Evolutionary conservation across 2,797 vertebrate genomes (phyloP), one percentile per base, ranked within the genome.

Genomic region (Mallotus villosus): DNA sequence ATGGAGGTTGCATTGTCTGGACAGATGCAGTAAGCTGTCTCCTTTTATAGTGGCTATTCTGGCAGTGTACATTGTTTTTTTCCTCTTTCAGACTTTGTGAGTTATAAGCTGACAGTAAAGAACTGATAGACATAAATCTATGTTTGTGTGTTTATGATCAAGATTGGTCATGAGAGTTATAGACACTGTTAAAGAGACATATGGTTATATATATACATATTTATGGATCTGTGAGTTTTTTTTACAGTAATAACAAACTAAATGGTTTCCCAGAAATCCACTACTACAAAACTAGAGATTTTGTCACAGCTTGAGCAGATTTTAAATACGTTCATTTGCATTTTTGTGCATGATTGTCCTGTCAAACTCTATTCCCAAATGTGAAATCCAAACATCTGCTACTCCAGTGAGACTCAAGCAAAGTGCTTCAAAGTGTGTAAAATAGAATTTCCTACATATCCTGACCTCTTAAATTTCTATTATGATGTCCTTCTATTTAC

Each of bases 131-230:
- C 77, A 74, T 70, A 49, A 57, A 61, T 64, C 57, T 19, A 71
- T n/a, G 61, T 71, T 68, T 65, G 57, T 17, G 34, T 69, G 55
- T 69, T 79, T 84, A 76, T 82, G 66, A 82, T 66, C 68, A 51
- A 76, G 24, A 80, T 82, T 61, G 74, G 27, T 14, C 19, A 12
- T 63, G 61, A 63, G 19, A 63, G 32, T 37, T 63, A 21, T 9
- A 55, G 17, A 55, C 51, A 55, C 16, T 5, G 17, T n/a, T 55
- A 4, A 17, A 55, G 17, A 55, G 19, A 21, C 60, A 21, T 37
- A 6, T 63, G 62, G 32, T 63, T 37, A n/a, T n/a, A n/a, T n/a
- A n/a, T n/a, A n/a, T n/a, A n/a, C n/a, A n/a, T n/a, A n/a, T n/a
- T n/a, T 37, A 6, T 63, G 62, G 32, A 37, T 37, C 34, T 25